Evolutionary conservation across 2,113 vertebrate species (phyloP), one percentile per base, ranked within the genome.

Genomic region (Hippocampus mohnikei): DNA sequence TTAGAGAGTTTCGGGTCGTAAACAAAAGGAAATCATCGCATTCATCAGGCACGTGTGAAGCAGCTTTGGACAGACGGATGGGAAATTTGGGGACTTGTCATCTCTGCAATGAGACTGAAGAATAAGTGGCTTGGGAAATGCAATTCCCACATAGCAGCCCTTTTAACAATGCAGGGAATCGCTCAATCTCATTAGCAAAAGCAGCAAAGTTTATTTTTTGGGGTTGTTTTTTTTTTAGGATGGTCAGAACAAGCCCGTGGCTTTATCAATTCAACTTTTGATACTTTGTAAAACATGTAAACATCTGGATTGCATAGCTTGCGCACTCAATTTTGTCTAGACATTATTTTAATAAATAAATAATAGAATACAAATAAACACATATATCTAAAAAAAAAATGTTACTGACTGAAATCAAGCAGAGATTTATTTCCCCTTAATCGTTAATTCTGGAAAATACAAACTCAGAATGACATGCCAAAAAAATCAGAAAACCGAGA

Each of bases 101-200:
- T 86, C 75, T 59, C 63, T 62, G 77, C 75, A 77, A 25, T 12
- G 23, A 56, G 53, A 67, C 41, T 4, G 20, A 50, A 63, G 72
- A 88, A 86, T 88, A 83, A 81, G 66, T 83, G 74, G 65, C 79
- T 81, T 68, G 65, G 70, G 77, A 87, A 85, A 84, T 87, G 75
- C 77, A 79, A 88, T 86, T 84, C 72, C 69, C 81, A 74, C 88
- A 58, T 64, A 81, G 84, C 76, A 78, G 71, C 12, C 55, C 55
- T 58, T 25, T 27, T 58, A 27, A 58, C 55, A 27, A 27, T 6
- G 23, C 4, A 13, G n/a, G 25, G 12, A 25, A 58, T 25, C 15
- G 12, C 23, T 25, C 55, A 2, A 53, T 10, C 11, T 56, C 9
- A 56, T 56, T 12, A 5, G 23, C 10, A 5, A 56, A 13, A 1